Percentiles rank a stretch among this genome's conserved stretches.
phyloP scores from a whole-genome alignment of 64 coral and sea anemone species.

The Montipora capricornis region DNA sequence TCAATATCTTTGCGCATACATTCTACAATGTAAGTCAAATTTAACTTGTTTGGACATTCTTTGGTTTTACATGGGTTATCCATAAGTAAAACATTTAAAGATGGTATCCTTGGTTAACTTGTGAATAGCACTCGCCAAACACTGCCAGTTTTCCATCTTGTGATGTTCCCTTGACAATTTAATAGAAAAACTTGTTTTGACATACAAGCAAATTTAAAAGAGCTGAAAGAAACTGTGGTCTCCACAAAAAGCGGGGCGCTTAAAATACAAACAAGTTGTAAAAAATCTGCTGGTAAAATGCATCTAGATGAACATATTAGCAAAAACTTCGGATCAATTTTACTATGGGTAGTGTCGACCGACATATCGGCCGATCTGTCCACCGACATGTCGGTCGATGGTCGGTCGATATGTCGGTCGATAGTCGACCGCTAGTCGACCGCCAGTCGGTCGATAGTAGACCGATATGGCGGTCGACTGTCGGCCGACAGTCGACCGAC shows the following conservation, averaged over 20 bases:
- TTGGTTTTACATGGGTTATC: conserved; percentile 68
- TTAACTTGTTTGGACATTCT: conserved; percentile 78
- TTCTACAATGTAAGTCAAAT: conserved; percentile 59
- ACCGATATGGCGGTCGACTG: no score
- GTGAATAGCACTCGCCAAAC: conserved; percentile 24
- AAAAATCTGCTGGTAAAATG: background rate
- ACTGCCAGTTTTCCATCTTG: conserved; percentile 28
- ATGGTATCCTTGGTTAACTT: conserved; percentile 42
- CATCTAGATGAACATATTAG: background rate
- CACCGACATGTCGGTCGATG: no score
- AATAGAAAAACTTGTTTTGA: background rate
- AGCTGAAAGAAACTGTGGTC: background rate
- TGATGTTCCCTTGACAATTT: conserved; percentile 49
- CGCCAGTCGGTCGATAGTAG: no score
- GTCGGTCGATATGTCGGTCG: no score
- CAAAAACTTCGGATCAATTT: background rate
- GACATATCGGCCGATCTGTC: no score
- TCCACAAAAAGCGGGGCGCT: background rate
- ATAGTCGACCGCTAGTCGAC: no score
- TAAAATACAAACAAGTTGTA: background rate
- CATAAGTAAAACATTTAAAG: conserved; percentile 33
- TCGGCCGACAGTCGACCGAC: no score
- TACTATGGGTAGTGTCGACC: no score
- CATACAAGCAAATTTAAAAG: background rate
- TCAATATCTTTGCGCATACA: conserved; percentile 72